Conservation (phyloP, 1,140 invertebrate species). For the Brachionus rubens region DNA sequence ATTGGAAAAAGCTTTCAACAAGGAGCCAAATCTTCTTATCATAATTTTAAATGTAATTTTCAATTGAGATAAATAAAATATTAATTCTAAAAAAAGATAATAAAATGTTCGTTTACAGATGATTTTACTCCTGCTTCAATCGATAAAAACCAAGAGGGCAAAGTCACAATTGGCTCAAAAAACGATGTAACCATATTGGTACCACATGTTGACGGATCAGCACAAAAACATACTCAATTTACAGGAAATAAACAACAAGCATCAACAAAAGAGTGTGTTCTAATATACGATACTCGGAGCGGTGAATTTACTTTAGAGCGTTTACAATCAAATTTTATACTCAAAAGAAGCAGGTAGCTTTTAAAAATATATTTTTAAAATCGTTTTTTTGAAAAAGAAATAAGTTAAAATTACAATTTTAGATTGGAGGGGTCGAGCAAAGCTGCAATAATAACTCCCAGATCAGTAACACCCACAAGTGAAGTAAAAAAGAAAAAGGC, state of each 20-base stretch:
- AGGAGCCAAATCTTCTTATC: conserved; percentile 18
- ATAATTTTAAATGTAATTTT: conserved; percentile 41
- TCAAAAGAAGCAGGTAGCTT: conserved; percentile 26
- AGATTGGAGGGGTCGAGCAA: conserved; percentile 43
- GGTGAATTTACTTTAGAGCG: conserved; percentile 37
- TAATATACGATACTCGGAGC: conserved; percentile 29
- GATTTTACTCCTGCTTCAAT: conserved; percentile 44
- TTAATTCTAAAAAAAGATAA: background rate
- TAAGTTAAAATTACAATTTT: background rate
- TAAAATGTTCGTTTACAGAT: background rate
- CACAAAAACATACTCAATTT: conserved; percentile 44
- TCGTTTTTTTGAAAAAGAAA: background rate
- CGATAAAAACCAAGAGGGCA: conserved; percentile 34
- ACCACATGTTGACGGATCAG: conserved; percentile 40
- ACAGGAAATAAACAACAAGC: conserved; percentile 41
- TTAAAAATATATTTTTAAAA: background rate
- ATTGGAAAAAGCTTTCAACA: conserved; percentile 41
- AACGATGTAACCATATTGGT: conserved; percentile 41
- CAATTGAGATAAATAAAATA: background rate
- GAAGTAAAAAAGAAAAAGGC: conserved; percentile 18
- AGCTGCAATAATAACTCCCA: conserved; percentile 11
- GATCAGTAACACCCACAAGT: conserved; percentile 38
- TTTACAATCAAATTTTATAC: conserved; percentile 36
- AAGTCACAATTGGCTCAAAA: conserved; percentile 32
- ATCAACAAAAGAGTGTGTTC: conserved; percentile 39